These are phyloP conservation scores for Drosophila orena DNA, from an alignment of 1,140 invertebrate genomes.

Conservation along the genomic window DNA sequence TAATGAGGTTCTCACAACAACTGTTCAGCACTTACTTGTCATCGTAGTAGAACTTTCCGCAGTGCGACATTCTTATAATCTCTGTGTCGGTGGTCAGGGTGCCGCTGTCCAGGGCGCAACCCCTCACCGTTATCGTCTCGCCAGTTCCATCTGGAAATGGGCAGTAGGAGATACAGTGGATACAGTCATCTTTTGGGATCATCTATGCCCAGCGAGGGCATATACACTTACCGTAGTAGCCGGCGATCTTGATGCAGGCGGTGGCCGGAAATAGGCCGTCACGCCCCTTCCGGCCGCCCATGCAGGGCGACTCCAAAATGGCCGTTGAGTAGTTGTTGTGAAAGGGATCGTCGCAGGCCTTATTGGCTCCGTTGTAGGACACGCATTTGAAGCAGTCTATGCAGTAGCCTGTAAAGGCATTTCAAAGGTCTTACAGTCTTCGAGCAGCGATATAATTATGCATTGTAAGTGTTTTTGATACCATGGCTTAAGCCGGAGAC, in stretches of 20 bases:
- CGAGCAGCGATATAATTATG: not conserved
- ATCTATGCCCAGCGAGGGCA: not conserved
- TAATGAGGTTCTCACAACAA: too few relatives aligned
- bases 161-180: not conserved
- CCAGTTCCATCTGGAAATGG: constrained; percentile 89
- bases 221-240: constrained; percentile 90
- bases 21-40: constrained; percentile 87
- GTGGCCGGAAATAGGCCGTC: constrained; percentile 98
- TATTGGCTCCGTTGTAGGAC: constrained; percentile 94
- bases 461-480: not conserved
- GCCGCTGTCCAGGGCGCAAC: constrained; percentile 96
- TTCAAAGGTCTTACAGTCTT: not conserved
- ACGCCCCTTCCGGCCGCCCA: constrained; percentile 95
- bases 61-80: constrained; percentile 96
- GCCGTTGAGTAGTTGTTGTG: constrained; percentile 95
- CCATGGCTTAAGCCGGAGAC: not conserved
- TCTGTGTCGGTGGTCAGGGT: constrained; percentile 96
- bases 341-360: constrained; percentile 97
- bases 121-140: constrained; percentile 91
- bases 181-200: constrained; percentile 11
- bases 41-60: constrained; percentile 95
- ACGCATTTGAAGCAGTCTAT: constrained; percentile 99
- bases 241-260: constrained; percentile 97
- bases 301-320: constrained; percentile 95
- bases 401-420: constrained; percentile 84